Evolutionary conservation across 2,797 vertebrate genomes (phyloP), one percentile per base, ranked within the genome.

Genomic region (Botia kubotai): DNA sequence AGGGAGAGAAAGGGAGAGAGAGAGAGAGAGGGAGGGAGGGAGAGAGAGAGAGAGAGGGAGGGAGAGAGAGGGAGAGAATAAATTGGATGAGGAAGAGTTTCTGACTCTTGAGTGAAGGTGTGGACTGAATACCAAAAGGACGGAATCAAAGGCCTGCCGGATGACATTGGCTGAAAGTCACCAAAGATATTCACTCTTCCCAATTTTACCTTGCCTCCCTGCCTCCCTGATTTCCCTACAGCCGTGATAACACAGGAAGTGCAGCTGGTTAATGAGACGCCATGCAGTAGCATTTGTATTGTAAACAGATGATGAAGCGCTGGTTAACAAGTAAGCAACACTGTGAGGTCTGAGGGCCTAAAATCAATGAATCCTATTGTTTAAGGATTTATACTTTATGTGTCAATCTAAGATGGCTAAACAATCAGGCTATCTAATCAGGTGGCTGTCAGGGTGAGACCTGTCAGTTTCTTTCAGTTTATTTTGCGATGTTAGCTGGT

Each of bases 121-220:
- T 68, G 46, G 71, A 55, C 23, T 17, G 76, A 76, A 83, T 83
- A 79, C 65, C 65, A 83, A 83, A 63, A 60, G 26, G 16, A 19
- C 74, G 55, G 62, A 60, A 82, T 83, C 71, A 75, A 71, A 80
- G 84, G 43, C 48, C 14, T 73, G 17, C 23, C 43, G 70, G 19
- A 60, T 83, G 81, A 83, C 81, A 83, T 85, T 85, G 84, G 50
- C 50, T 71, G 57, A 83, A 85, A 74, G 84, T 85, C 84, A 19
- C 65, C 57, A 71, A 70, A 62, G 65, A 83, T 75, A 83, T 83
- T 46, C 46, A 26, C 50, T 48, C n/a, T 33, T 29, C 46, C 46
- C 55, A 46, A 16, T 12, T 2, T 21, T 57, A 55, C 58, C 48
- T 65, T 48, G 6, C 23, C 63, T 71, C 23, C 53, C 33, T 26